These are phyloP conservation scores for Rhingia campestris DNA, from an alignment of 2,888 invertebrate species.

Conservation along the genomic window DNA sequence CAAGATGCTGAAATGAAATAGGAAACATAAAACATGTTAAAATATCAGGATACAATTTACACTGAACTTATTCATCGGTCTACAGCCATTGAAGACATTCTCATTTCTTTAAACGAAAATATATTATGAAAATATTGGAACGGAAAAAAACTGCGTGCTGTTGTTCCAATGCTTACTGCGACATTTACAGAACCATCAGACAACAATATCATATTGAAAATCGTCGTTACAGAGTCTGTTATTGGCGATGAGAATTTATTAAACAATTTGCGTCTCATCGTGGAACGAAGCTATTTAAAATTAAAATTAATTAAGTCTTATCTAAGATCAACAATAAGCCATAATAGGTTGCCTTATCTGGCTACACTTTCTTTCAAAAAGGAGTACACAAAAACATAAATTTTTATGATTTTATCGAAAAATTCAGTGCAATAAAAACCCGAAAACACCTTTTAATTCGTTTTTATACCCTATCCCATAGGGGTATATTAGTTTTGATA, in stretches of 20 bases:
- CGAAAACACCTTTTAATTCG: no score
- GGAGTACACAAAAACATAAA: no score
- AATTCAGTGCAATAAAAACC: no score
- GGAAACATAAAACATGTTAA: slow-evolving; percentile 26
- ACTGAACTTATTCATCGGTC: no score
- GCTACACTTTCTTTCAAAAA: no score
- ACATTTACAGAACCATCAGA: slow-evolving; percentile 27
- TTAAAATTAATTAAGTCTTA: no score
- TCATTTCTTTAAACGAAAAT: slow-evolving; percentile 14
- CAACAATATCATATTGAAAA: slow-evolving; percentile 19
- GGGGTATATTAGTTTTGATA: no score
- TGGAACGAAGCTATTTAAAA: background rate
- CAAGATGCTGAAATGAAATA: slow-evolving; percentile 11
- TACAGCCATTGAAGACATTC: slow-evolving; percentile 15
- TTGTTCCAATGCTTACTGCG: slow-evolving; percentile 17
- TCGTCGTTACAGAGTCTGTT: no score
- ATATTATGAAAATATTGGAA: slow-evolving; percentile 18
- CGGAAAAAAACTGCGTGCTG: slow-evolving; percentile 16
- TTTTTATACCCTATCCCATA: no score
- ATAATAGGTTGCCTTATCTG: background rate
- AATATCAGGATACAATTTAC: slow-evolving; percentile 9
- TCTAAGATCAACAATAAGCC: background rate
- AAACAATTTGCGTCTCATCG: background rate
- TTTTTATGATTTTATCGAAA: no score
- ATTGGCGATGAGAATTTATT: slow-evolving; percentile 5